A percentile compares a stretch with the other conserved stretches of the same genome.
Evolutionary conservation across 2,888 invertebrate species (phyloP).

Genomic region (Microctonus hyperodae): DNA sequence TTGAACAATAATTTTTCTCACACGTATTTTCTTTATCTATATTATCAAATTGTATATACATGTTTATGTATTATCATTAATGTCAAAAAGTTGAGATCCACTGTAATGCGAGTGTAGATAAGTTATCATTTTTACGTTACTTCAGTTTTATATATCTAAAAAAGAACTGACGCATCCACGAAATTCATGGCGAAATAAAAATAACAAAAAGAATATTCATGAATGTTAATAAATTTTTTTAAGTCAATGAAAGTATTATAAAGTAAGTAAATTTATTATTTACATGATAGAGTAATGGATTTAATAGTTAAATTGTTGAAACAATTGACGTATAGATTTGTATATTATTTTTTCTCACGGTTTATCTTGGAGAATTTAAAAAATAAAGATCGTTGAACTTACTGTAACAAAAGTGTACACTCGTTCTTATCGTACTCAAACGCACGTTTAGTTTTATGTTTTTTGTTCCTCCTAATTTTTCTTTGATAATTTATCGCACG

Average conservation of each 20-base stretch:
- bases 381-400: constrained; percentile 24
- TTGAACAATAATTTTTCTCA: neutral
- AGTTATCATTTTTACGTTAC: constrained; percentile 34
- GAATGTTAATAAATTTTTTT: neutral
- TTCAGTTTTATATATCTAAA: neutral
- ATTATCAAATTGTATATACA: constrained; percentile 9
- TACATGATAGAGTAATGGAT: neutral
- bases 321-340: neutral
- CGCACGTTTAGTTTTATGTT: constrained; percentile 16
- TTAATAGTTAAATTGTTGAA: neutral
- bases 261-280: neutral
- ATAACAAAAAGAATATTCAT: neutral
- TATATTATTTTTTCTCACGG: neutral
- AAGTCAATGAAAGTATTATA: neutral
- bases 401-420: constrained; percentile 2
- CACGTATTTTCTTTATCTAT: neutral
- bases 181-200: neutral
- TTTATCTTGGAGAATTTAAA: constrained; percentile 11
- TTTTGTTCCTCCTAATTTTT: neutral
- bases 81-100: constrained; percentile 41
- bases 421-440: constrained; percentile 3
- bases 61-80: constrained; percentile 19
- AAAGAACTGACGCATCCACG: neutral
- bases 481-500: neutral
- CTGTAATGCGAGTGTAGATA: constrained; percentile 41